phyloP scores from a whole-genome alignment of 2,797 vertebrate species.

The Centroberyx gerrardi region DNA sequence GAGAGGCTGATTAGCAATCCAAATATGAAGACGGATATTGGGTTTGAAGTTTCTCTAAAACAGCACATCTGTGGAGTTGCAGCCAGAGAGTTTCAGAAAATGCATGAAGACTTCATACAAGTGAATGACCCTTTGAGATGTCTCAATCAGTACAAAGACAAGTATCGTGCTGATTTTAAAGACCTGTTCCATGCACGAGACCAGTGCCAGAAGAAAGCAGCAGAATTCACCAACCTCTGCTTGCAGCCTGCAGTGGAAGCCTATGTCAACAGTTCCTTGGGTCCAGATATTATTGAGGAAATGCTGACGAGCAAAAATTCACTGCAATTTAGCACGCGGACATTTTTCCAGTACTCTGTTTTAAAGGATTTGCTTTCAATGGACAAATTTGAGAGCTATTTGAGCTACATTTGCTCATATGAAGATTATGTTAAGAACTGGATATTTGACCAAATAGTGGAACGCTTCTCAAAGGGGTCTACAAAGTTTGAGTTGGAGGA shows the following conservation, averaged over 20 bases:
- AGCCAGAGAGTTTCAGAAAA: slow-evolving; percentile 69
- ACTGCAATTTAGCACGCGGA: slow-evolving; percentile 53
- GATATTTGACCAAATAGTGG: slow-evolving; percentile 27
- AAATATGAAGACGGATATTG: neutral
- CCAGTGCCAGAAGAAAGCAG: slow-evolving; percentile 77
- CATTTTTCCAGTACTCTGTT: slow-evolving; percentile 57
- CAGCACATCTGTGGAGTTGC: slow-evolving; percentile 71
- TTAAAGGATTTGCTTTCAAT: slow-evolving; percentile 59
- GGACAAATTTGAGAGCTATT: neutral
- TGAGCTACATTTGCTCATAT: slow-evolving; percentile 29
- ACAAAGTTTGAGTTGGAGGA: slow-evolving; percentile 38
- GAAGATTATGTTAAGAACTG: slow-evolving; percentile 50
- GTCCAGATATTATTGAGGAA: slow-evolving; percentile 66
- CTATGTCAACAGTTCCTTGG: slow-evolving; percentile 58
- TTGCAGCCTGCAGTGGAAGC: slow-evolving; percentile 65
- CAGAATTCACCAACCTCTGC: slow-evolving; percentile 68
- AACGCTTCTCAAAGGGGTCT: slow-evolving; percentile 26
- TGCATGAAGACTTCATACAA: slow-evolving; percentile 67
- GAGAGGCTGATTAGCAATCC: neutral
- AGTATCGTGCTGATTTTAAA: slow-evolving; percentile 68
- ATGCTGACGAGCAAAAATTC: slow-evolving; percentile 45
- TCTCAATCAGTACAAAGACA: slow-evolving; percentile 65
- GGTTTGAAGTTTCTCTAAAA: slow-evolving; percentile 78
- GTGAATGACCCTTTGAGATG: slow-evolving; percentile 64
- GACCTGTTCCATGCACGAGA: slow-evolving; percentile 71